These are phyloP conservation scores for Dendrocincla tyrannina DNA, from an alignment of 2,797 vertebrate species.

Conservation along the genomic window DNA sequence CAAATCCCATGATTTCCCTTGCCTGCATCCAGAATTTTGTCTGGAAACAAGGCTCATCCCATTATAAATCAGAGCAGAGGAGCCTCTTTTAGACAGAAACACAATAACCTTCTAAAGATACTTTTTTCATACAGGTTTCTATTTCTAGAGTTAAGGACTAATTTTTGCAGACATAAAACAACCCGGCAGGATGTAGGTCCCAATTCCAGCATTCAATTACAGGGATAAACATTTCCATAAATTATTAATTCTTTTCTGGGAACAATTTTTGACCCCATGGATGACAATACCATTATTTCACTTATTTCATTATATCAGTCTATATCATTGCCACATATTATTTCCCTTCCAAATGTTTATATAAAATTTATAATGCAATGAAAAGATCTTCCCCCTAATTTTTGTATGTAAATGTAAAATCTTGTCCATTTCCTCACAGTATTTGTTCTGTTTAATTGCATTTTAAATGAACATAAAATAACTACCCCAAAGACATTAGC, in stretches of 20 bases:
- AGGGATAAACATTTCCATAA: slow-evolving; percentile 31
- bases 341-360: slow-evolving; percentile 47
- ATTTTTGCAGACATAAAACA: background rate
- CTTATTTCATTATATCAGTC: slow-evolving; percentile 19
- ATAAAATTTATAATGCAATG: slow-evolving; percentile 50
- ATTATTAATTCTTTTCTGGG: slow-evolving; percentile 38
- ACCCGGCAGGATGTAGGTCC: background rate
- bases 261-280: background rate
- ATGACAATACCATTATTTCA: background rate
- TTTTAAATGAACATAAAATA: slow-evolving; percentile 62
- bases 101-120: background rate
- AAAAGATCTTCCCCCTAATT: slow-evolving; percentile 51
- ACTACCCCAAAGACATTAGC: slow-evolving; percentile 7
- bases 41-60: background rate
- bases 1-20: background rate
- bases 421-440: slow-evolving; percentile 35
- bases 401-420: slow-evolving; percentile 52
- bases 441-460: slow-evolving; percentile 71
- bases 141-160: background rate
- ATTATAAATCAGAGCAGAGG: background rate
- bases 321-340: background rate
- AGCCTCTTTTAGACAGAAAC: background rate
- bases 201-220: slow-evolving; percentile 26
- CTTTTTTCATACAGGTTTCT: background rate
- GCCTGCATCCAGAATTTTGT: background rate